Evolutionary conservation across 2,797 vertebrate genomes (phyloP).

Genomic region (Falco concolor): DNA sequence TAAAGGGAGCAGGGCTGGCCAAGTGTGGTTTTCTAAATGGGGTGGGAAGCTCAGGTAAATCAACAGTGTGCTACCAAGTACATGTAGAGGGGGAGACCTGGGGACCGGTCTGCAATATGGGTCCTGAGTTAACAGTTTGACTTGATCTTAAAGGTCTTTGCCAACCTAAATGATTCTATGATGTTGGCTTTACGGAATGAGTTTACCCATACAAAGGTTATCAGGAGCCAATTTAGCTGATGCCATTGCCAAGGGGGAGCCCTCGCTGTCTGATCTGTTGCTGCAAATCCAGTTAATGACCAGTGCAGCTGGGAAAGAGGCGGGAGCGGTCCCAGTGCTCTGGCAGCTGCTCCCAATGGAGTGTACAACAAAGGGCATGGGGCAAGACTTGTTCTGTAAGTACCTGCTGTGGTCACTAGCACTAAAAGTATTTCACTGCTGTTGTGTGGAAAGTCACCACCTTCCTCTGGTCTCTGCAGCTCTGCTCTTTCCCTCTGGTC

Average conservation of each 20-base stretch:
- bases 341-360: rapidly evolving
- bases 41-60: neutral
- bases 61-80: too few species aligned
- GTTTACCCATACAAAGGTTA: neutral
- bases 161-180: too few species aligned
- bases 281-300: neutral
- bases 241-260: neutral
- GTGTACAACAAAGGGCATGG: rapidly evolving
- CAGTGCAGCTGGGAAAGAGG: too few species aligned
- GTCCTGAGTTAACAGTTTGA: too few species aligned
- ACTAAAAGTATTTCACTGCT: neutral
- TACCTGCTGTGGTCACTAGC: neutral
- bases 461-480: neutral
- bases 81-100: too few species aligned
- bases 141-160: too few species aligned
- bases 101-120: too few species aligned
- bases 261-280: neutral
- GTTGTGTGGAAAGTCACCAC: neutral
- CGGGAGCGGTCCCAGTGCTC: rapidly evolving
- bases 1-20: neutral
- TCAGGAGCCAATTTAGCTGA: neutral
- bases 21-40: neutral
- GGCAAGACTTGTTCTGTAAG: neutral
- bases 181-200: neutral
- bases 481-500: neutral